Evolutionary conservation across 2,888 invertebrate species (phyloP).

Genomic region (Drosophila picticornis): DNA sequence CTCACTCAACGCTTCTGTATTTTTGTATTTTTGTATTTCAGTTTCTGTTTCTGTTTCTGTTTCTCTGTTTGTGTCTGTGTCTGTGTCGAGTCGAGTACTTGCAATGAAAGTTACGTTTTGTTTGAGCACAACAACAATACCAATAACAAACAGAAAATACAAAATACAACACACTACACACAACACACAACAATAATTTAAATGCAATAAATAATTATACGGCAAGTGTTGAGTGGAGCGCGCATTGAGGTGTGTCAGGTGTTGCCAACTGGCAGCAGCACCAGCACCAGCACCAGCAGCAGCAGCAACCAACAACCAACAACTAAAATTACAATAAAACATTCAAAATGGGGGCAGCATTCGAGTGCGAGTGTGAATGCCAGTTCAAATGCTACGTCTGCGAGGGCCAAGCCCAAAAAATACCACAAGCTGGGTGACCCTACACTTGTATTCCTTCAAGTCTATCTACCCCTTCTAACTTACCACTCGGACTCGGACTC

Average conservation of each 20-base stretch:
- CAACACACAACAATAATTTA: constrained; percentile 76
- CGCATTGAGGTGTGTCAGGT: constrained; percentile 77
- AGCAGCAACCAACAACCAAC: constrained; percentile 35
- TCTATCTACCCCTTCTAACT: constrained; percentile 24
- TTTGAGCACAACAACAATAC: constrained; percentile 46
- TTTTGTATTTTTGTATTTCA: constrained; percentile 22
- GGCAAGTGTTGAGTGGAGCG: constrained; percentile 80
- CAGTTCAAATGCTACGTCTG: constrained; percentile 8
- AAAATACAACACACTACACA: constrained; percentile 54
- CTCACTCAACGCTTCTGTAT: constrained; percentile 22
- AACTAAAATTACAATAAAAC: constrained; percentile 64
- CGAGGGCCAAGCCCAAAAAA: constrained; percentile 60
- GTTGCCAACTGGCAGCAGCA: constrained; percentile 60
- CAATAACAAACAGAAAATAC: constrained; percentile 23
- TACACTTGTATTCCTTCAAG: constrained; percentile 30
- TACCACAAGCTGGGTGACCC: constrained; percentile 17
- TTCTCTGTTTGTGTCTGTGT: constrained; percentile 3
- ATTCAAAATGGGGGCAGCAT: constrained; percentile 58
- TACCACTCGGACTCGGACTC: neutral
- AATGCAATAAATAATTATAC: constrained; percentile 83
- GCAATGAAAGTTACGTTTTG: constrained; percentile 66
- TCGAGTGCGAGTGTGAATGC: constrained; percentile 5
- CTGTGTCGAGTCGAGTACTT: constrained; percentile 27
- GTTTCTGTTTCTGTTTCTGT: constrained; percentile 24
- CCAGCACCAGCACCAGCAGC: constrained; percentile 26